Conservation (phyloP, 2,888 invertebrate genomes). For the Plebejus argus region DNA sequence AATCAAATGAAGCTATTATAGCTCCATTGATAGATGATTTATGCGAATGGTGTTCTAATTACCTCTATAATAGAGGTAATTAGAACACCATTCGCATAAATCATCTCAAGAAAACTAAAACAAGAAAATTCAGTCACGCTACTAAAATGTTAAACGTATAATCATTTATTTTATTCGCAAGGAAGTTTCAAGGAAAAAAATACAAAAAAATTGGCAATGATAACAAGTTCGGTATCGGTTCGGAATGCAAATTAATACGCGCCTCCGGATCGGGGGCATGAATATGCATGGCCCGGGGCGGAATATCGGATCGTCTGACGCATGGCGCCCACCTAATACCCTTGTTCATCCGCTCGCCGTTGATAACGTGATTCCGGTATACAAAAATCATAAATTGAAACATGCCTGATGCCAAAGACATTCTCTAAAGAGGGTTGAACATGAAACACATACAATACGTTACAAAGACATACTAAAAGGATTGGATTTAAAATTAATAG, state of each 20-base stretch:
- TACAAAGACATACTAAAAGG: neutral
- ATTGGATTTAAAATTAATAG: neutral
- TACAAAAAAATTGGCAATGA: conserved; percentile 70
- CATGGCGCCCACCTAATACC: conserved; percentile 38
- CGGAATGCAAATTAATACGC: conserved; percentile 79
- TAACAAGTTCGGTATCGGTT: conserved; percentile 60
- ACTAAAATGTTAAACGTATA: neutral
- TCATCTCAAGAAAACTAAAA: neutral
- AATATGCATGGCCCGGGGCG: conserved; percentile 73
- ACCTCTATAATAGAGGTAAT: neutral
- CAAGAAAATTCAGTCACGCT: neutral
- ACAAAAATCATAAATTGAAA: conserved; percentile 26
- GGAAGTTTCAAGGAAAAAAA: conserved; percentile 62
- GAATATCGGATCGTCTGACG: conserved; percentile 59
- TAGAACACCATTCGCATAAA: neutral
- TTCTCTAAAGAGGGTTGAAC: neutral
- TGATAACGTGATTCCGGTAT: conserved; percentile 17
- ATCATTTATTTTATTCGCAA: conserved; percentile 19
- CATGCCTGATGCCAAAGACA: neutral
- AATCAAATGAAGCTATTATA: neutral
- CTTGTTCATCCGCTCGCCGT: conserved; percentile 15
- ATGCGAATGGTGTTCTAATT: too few species aligned
- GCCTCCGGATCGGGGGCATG: conserved; percentile 70
- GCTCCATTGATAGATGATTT: too few species aligned
- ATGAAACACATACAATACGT: neutral